A percentile compares a stretch with the other conserved stretches of the same genome.
phyloP scores from a whole-genome alignment of 2,888 invertebrate genomes.

The Cacoxenus indagator region DNA sequence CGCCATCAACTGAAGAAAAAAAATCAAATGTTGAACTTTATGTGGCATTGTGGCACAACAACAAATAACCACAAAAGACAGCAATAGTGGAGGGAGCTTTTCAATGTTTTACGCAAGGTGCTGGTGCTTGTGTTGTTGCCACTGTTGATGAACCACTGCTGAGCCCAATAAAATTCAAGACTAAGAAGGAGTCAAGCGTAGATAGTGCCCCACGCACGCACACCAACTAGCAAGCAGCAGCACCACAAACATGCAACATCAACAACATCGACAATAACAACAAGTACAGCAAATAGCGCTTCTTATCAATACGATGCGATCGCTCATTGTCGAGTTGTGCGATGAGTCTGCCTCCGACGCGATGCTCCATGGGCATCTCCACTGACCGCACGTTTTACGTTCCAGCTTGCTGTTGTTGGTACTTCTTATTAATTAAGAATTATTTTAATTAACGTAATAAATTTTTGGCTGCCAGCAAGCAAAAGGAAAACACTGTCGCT shows the following conservation, averaged over 20 bases:
- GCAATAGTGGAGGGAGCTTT: not conserved
- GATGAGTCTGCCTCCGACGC: not conserved
- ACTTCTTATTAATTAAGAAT: constrained; percentile 71
- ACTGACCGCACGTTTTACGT: constrained; percentile 31
- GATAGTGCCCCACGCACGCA: not conserved
- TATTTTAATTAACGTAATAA: constrained; percentile 72
- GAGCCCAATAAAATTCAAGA: no score
- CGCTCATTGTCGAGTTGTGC: constrained; percentile 5
- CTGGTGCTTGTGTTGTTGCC: not conserved
- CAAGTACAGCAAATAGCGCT: not conserved
- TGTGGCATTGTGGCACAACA: not conserved
- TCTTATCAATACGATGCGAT: constrained; percentile 15
- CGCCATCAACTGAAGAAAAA: no score
- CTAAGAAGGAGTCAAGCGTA: no score
- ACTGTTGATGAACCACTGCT: no score
- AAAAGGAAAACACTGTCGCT: constrained; percentile 20
- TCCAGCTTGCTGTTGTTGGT: constrained; percentile 29
- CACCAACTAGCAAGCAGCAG: not conserved
- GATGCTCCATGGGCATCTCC: constrained; percentile 37
- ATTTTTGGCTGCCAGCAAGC: constrained; percentile 54
- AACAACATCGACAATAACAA: not conserved
- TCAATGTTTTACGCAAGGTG: not conserved
- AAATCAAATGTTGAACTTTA: constrained; percentile 18
- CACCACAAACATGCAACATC: not conserved
- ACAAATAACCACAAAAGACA: not conserved